These are phyloP conservation scores for Lepidostoma basale DNA, from an alignment of 1,140 invertebrate species.

Conservation along the genomic window DNA sequence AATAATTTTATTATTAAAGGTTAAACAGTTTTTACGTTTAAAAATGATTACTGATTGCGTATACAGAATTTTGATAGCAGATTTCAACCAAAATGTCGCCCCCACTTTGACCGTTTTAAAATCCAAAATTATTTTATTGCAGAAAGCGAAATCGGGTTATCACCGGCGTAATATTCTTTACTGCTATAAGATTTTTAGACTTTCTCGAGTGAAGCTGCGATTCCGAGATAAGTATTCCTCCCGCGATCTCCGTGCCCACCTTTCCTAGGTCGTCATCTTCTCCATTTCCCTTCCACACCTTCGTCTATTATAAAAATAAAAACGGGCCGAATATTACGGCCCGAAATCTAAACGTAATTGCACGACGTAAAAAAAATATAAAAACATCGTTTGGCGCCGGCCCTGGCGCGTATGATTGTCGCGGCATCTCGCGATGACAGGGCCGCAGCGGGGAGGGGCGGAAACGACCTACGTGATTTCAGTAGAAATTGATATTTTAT, in stretches of 20 bases:
- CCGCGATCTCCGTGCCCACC: neutral
- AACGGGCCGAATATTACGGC: neutral
- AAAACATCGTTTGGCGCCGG: constrained; percentile 20
- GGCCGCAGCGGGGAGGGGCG: neutral
- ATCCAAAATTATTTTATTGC: neutral
- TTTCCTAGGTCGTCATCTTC: neutral
- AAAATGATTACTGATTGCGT: neutral
- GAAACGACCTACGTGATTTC: constrained; percentile 46
- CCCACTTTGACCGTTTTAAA: neutral
- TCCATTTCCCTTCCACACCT: neutral
- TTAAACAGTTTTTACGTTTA: too few species aligned
- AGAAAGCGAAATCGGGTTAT: neutral
- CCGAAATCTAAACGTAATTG: constrained; percentile 22
- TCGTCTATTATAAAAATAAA: constrained; percentile 4
- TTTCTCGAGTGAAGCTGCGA: too few species aligned
- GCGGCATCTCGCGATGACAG: constrained; percentile 4
- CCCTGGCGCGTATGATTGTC: constrained; percentile 19
- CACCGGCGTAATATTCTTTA: neutral
- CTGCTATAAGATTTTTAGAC: neutral
- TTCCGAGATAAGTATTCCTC: constrained; percentile 5
- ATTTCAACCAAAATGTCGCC: neutral
- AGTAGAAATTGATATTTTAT: constrained; percentile 46
- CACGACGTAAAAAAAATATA: constrained; percentile 16
- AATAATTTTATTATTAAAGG: too few species aligned
- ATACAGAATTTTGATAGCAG: neutral